A percentile compares a stretch with the other conserved stretches of the same genome.
These are phyloP conservation scores for Psephotus haematonotus DNA, from an alignment of 2,113 vertebrate genomes.

Conservation along the genomic window DNA sequence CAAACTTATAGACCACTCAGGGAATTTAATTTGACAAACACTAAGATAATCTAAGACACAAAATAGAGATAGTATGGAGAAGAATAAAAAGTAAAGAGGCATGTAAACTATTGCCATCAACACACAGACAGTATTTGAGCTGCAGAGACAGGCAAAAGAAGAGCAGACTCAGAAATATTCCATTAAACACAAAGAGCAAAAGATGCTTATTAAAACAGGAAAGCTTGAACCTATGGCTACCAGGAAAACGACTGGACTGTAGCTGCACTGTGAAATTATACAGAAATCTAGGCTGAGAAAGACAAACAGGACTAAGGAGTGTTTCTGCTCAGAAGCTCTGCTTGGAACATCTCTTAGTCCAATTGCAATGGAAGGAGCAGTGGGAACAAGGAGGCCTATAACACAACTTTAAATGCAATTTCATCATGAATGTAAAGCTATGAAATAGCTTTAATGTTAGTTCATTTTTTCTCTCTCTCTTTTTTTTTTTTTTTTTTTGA, in stretches of 20 bases:
- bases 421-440: neutral
- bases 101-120: neutral
- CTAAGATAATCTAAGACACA: neutral
- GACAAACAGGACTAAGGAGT: neutral
- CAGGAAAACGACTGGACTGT: neutral
- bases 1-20: neutral
- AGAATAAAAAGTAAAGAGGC: neutral
- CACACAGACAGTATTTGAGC: neutral
- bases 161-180: neutral
- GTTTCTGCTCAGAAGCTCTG: neutral
- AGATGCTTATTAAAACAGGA: slow-evolving; percentile 1
- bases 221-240: neutral
- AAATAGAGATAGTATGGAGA: neutral
- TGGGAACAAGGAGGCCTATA: neutral
- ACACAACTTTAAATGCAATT: neutral
- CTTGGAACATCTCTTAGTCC: neutral
- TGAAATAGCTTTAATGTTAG: neutral
- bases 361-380: neutral
- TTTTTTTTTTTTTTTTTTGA: neutral
- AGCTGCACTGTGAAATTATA: neutral
- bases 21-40: neutral
- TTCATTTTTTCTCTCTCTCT: neutral
- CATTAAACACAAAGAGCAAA: neutral
- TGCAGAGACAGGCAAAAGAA: neutral
- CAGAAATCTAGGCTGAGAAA: neutral